These are phyloP conservation scores for Dynastes grantii DNA, from an alignment of 2,888 invertebrate genomes.

Conservation along the genomic window DNA sequence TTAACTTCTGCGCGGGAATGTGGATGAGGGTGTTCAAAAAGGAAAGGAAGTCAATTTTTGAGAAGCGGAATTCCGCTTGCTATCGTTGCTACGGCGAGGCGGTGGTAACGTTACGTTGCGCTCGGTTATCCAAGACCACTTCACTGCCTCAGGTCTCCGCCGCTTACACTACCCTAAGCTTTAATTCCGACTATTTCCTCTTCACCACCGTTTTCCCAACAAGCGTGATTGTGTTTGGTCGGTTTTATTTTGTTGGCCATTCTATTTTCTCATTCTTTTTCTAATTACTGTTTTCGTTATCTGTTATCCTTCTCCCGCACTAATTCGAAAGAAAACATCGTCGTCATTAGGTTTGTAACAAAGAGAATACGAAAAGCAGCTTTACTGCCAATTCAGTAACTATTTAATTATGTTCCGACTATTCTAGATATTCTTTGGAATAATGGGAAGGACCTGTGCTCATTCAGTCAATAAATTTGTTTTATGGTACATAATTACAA, in stretches of 20 bases:
- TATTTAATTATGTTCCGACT: constrained; percentile 17
- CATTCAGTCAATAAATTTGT: too few relatives aligned
- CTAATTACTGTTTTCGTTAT: constrained; percentile 37
- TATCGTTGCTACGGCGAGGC: neutral
- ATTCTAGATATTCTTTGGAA: neutral
- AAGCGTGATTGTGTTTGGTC: constrained; percentile 36
- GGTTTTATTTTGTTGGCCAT: constrained; percentile 28
- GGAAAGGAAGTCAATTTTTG: constrained; percentile 34
- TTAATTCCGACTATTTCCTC: constrained; percentile 37
- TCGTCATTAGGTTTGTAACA: constrained; percentile 8
- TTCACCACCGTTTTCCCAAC: constrained; percentile 21
- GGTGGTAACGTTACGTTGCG: neutral
- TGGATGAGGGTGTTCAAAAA: constrained; percentile 19
- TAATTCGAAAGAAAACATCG: neutral
- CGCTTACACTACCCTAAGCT: constrained; percentile 30
- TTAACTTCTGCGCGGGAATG: constrained; percentile 52
- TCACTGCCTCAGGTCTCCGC: constrained; percentile 20
- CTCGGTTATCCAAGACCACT: neutral
- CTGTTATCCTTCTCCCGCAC: neutral
- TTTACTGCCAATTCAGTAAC: constrained; percentile 21
- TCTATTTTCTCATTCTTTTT: constrained; percentile 27
- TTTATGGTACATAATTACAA: too few relatives aligned
- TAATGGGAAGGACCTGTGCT: neutral
- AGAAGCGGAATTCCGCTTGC: neutral
- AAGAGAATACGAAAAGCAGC: constrained; percentile 27